These are phyloP conservation scores for Drosophila silvestris DNA, from an alignment of 2,888 invertebrate species.

Conservation along the genomic window DNA sequence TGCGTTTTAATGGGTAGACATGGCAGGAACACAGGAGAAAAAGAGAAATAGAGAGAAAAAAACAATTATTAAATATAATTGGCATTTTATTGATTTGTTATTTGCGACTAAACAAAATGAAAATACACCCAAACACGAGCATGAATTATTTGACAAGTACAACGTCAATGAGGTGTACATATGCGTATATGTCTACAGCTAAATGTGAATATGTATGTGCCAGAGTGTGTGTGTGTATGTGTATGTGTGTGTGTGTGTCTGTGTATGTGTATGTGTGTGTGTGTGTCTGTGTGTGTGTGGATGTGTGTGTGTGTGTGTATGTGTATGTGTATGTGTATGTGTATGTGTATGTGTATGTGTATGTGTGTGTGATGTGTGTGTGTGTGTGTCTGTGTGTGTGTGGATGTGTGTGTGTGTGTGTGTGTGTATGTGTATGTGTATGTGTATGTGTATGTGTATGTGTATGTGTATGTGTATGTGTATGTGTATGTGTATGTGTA, in stretches of 20 bases:
- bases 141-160: slow-evolving; percentile 78
- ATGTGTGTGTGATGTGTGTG: too few relatives aligned
- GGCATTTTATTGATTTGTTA: slow-evolving; percentile 77
- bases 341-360: too few relatives aligned
- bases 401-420: too few relatives aligned
- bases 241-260: slow-evolving; percentile 9
- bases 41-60: slow-evolving; percentile 44
- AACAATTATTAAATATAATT: slow-evolving; percentile 80
- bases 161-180: slow-evolving; percentile 72
- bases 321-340: too few relatives aligned
- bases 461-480: too few relatives aligned
- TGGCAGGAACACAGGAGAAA: slow-evolving; percentile 24
- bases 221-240: slow-evolving; percentile 20
- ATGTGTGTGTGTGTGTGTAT: too few relatives aligned
- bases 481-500: too few relatives aligned
- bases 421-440: too few relatives aligned
- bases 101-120: slow-evolving; percentile 79
- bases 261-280: too few relatives aligned
- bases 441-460: too few relatives aligned
- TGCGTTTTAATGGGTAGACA: slow-evolving; percentile 15
- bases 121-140: slow-evolving; percentile 78
- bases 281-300: too few relatives aligned
- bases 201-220: slow-evolving; percentile 9
- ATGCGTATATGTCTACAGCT: slow-evolving; percentile 43
- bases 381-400: too few relatives aligned